phyloP scores from a whole-genome alignment of 2,797 vertebrate species.

The Mionectes olivaceus region DNA sequence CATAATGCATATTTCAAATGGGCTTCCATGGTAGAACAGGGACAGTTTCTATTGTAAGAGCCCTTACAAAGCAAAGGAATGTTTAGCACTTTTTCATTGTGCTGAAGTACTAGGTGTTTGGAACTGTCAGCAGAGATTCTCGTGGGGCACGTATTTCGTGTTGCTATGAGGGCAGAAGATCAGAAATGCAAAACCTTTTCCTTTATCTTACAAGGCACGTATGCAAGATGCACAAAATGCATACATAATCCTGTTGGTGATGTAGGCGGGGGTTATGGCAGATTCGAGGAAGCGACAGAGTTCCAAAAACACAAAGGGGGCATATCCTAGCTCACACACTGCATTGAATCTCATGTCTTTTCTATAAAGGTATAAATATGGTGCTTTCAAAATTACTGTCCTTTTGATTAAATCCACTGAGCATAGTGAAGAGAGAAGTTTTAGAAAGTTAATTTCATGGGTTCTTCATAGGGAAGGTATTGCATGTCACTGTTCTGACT shows the following conservation, averaged over 20 bases:
- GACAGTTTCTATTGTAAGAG: background rate
- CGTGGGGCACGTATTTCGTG: background rate
- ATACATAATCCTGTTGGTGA: background rate
- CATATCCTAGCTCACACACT: background rate
- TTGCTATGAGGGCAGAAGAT: background rate
- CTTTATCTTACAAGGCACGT: background rate
- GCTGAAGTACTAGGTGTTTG: background rate
- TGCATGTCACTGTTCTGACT: background rate
- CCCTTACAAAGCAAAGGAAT: background rate
- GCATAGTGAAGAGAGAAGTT: background rate
- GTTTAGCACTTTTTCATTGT: background rate
- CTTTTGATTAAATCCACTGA: background rate
- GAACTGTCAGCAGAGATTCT: background rate
- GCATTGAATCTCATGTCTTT: background rate
- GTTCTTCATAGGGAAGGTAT: background rate
- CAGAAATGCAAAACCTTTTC: background rate
- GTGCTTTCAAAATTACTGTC: background rate
- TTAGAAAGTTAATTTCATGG: background rate
- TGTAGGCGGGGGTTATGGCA: background rate
- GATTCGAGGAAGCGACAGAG: accelerated
- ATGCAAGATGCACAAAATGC: background rate
- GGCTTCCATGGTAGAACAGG: background rate
- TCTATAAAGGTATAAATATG: background rate
- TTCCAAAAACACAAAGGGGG: background rate
- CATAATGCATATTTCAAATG: background rate